Percentiles rank a stretch among this genome's conserved stretches.
Conservation (phyloP, 2,113 vertebrate genomes). For the Sardina pilchardus region DNA sequence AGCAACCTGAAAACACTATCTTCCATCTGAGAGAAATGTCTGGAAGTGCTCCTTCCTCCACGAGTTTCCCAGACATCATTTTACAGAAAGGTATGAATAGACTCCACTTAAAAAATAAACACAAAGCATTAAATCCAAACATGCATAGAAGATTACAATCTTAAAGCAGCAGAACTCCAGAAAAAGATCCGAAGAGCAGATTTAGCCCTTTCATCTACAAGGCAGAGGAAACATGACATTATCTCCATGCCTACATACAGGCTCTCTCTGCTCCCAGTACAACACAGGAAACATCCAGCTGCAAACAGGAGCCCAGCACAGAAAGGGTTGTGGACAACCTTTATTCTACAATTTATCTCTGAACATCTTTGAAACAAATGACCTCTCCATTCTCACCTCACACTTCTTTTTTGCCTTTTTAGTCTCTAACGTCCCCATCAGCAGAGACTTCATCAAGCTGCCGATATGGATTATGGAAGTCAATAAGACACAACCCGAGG, state of each 20-base stretch:
- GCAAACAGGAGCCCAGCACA: neutral
- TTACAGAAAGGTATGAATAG: neutral
- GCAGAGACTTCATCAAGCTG: constrained; percentile 15
- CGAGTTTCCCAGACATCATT: neutral
- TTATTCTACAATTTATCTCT: neutral
- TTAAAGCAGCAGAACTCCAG: neutral
- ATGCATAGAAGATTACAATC: neutral
- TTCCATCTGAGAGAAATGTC: neutral
- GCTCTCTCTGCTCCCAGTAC: neutral
- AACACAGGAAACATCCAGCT: neutral
- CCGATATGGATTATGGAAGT: neutral
- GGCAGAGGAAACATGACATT: neutral
- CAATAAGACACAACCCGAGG: neutral
- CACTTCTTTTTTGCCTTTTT: neutral
- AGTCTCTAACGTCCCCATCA: neutral
- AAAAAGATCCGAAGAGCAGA: neutral
- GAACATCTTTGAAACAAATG: neutral
- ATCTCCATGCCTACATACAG: neutral
- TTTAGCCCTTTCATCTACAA: constrained; percentile 20
- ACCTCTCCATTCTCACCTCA: neutral
- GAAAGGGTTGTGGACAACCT: neutral
- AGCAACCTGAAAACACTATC: neutral
- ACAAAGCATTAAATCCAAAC: neutral
- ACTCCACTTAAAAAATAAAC: neutral
- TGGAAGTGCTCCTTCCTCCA: neutral